These are phyloP conservation scores for Diploptera punctata DNA, from an alignment of 2,888 invertebrate genomes.

Conservation along the genomic window DNA sequence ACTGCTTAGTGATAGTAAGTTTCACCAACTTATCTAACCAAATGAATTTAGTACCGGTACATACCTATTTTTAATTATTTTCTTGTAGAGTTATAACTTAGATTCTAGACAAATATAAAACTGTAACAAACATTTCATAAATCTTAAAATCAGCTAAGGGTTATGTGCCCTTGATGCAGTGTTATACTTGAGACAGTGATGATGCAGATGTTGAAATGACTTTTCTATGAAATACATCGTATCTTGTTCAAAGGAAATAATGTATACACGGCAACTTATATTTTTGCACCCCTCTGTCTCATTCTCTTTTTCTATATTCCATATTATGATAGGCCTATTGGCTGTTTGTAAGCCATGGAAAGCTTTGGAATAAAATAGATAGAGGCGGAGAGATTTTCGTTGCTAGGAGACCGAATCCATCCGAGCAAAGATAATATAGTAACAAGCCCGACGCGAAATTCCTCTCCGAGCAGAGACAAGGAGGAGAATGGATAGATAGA, in stretches of 20 bases:
- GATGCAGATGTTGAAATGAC: not conserved
- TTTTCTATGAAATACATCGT: conserved; percentile 2
- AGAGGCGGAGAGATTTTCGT: conserved; percentile 29
- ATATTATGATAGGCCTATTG: conserved; percentile 31
- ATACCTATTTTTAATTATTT: too few species aligned
- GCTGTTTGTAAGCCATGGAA: conserved; percentile 31
- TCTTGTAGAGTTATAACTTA: too few species aligned
- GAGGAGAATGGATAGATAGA: conserved; percentile 17
- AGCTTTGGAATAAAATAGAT: conserved; percentile 23
- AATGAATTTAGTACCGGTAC: too few species aligned
- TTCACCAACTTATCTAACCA: too few species aligned
- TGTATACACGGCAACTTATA: not conserved
- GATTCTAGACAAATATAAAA: too few species aligned
- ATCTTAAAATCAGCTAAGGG: too few species aligned
- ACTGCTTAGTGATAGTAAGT: too few species aligned
- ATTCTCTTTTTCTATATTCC: not conserved
- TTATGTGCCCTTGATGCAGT: too few species aligned
- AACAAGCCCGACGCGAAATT: not conserved
- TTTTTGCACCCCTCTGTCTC: not conserved
- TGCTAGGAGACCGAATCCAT: conserved; percentile 24
- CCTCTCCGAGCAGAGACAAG: not conserved
- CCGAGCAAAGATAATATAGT: conserved; percentile 20
- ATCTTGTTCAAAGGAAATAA: conserved; percentile 16
- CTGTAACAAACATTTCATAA: too few species aligned
- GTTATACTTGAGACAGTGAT: too few species aligned